Base-by-base conservation (phyloP, 1,140 invertebrate species). In the Triops cancriformis region DNA sequence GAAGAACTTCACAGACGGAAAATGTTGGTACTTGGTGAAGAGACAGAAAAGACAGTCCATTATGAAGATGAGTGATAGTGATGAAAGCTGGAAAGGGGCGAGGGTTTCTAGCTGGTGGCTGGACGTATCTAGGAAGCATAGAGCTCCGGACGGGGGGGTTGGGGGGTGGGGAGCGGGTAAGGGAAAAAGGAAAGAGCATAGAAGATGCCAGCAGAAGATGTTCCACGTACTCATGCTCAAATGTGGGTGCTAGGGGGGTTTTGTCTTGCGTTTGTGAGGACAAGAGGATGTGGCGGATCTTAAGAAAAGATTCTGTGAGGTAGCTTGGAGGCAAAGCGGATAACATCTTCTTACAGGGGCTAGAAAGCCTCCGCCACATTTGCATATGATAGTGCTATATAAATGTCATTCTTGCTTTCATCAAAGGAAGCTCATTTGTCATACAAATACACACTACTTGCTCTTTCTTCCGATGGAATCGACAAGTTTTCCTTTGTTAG, bases 31-130 rank as follows among this genome's bases (percentile, higher is more conserved):
- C 51, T 18, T n/a, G 18, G 14, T 64, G 51, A 64, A 64, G 18
- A 64, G 51, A 64, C 51, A 64, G 51, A 64, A 64, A 64, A 14
- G 51, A 64, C 51, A 64, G 51, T 64, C 51, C 51, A 64, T 64
- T 64, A 64, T 64, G 51, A 64, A 64, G 51, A 64, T 64, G 51
- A 64, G 51, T 64, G 51, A 64, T 64, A 64, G 51, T 64, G 51
- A 64, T 64, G 51, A 64, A 64, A 64, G n/a, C 14, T 23, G 51
- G 31, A 37, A n/a, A n/a, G 31, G 31, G 31, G 31, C 7, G 31
- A 37, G 31, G 51, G 51, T 0, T 64, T 64, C 18, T 6, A 12
- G 51, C 51, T 64, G 51, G 51, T 64, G 51, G 51, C 31, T 37
- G 31, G 31, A 37, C 31, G 31, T 37, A 64, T 23, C 14, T 64